Evolutionary conservation across 2,797 vertebrate genomes (phyloP).

Genomic region (Darevskia nairensis): DNA sequence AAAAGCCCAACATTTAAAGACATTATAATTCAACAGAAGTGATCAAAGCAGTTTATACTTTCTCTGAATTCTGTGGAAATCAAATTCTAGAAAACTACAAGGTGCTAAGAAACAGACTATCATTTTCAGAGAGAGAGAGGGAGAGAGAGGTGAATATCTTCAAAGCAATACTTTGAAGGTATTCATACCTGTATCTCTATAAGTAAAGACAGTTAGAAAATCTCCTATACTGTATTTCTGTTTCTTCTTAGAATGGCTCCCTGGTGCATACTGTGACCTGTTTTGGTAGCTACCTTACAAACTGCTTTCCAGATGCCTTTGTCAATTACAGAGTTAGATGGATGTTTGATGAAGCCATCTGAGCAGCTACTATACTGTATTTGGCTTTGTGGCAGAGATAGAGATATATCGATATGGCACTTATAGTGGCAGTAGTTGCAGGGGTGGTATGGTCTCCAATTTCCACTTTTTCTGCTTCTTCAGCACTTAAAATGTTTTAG

Average conservation of each 20-base stretch:
- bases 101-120: background rate
- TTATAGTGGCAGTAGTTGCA: background rate
- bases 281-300: slow-evolving; percentile 37
- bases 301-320: slow-evolving; percentile 47
- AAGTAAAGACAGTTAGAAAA: too few relatives aligned
- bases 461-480: slow-evolving; percentile 29
- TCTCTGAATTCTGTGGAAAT: slow-evolving; percentile 23
- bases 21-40: background rate
- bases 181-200: too few relatives aligned
- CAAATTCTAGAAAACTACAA: slow-evolving; percentile 18
- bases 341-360: slow-evolving; percentile 2
- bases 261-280: background rate
- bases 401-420: background rate
- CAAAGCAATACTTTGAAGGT: slow-evolving; percentile 24
- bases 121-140: too few relatives aligned
- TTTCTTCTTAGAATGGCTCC: slow-evolving; percentile 26
- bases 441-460: background rate
- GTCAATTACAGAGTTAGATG: background rate
- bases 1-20: background rate
- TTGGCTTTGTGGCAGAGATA: background rate
- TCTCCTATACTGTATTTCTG: slow-evolving; percentile 14
- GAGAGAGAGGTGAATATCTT: slow-evolving; percentile 29
- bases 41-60: background rate
- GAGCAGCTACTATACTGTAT: background rate
- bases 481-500: background rate